Base-by-base conservation (phyloP, 2,113 vertebrate genomes). In the Charadrius vociferus region DNA sequence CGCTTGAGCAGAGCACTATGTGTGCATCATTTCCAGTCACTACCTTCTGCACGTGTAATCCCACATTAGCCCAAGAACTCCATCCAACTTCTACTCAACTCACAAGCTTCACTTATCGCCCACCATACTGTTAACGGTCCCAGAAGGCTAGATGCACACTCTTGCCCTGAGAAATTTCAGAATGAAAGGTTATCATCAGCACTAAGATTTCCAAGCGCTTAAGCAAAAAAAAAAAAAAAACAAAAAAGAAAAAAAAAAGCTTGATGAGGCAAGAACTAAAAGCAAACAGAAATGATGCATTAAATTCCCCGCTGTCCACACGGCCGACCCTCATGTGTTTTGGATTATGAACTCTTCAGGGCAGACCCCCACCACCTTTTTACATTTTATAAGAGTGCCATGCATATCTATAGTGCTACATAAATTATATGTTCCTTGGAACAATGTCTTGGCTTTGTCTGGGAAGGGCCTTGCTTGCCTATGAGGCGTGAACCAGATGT, bases 391-490 rank as follows among this genome's bases (percentile, higher is more conserved):
- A 45, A 7, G 27, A 87, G 52, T 77, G 77, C 43, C 81, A 88
- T 3, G 9, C 6, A 1, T 45, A 56, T 89, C 91, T 81, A 20
- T 2, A 87, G 30, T 29, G 52, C 73, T 65, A 72, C 73, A 87
- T 72, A 87, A 94, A 72, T 92, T 49, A 49, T 13, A 67, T 30
- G 39, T 36, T 75, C 56, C 43, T 68, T 92, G 86, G 66, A 95
- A 91, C 77, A 43, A n/a, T 5, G 56, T 65, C 77, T 53, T 84
- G 52, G 68, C 71, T 86, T 88, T 63, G 75, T 45, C 90, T 91
- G 62, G 61, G 55, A 95, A 89, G 45, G 45, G 53, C 29, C 53
- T 58, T 84, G 39, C 52, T 71, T 63, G 82, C 80, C 49, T 45
- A 32, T 10, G 27, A 95, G 83, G 80, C 3, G 0, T 56, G 65